Conservation (phyloP, 2,113 vertebrate genomes). For the Podiceps cristatus region DNA sequence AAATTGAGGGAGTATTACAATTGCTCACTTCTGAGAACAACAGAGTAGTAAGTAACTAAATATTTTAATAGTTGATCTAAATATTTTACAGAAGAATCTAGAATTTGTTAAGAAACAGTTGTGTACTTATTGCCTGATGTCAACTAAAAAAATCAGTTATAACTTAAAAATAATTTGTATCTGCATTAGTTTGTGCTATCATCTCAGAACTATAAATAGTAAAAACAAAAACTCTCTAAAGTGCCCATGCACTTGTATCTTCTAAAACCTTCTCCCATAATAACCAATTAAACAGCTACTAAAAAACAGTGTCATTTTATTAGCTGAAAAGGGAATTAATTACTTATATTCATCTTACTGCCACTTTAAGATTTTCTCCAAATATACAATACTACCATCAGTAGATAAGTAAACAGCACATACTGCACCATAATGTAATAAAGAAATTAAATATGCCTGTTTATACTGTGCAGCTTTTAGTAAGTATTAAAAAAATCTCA, state of each 20-base stretch:
- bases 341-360: not conserved
- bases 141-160: not conserved
- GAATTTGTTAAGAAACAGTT: not conserved
- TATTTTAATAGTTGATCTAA: not conserved
- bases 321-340: not conserved
- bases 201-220: not conserved
- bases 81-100: not conserved
- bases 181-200: not conserved
- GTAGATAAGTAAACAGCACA: not conserved
- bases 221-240: not conserved
- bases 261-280: not conserved
- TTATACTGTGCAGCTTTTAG: not conserved
- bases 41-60: not conserved
- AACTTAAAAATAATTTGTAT: not conserved
- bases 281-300: not conserved
- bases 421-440: not conserved
- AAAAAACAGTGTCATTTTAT: not conserved
- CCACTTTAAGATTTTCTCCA: not conserved
- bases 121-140: not conserved
- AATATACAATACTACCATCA: not conserved
- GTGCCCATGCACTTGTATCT: rapidly evolving
- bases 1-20: not conserved
- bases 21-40: not conserved
- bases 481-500: not conserved
- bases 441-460: not conserved